Conservation (phyloP, 2,888 invertebrate species). For the Tetragnatha montana region DNA sequence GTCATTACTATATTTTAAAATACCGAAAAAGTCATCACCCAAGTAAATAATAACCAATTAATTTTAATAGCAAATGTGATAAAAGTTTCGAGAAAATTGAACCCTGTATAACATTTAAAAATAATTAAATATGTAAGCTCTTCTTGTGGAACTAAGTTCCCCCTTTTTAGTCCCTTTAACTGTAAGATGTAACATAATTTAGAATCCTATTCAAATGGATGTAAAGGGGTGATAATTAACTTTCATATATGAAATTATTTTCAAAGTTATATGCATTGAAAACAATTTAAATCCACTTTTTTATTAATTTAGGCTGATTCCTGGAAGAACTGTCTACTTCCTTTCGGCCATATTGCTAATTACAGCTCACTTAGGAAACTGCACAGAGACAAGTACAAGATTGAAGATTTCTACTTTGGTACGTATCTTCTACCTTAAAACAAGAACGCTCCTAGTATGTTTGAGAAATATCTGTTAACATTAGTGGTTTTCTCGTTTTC, state of each 20-base stretch:
- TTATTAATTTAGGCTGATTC: slow-evolving; percentile 74
- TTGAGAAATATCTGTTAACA: background rate
- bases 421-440: slow-evolving; percentile 12
- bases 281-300: background rate
- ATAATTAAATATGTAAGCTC: too few species aligned
- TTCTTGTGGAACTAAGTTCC: background rate
- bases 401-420: slow-evolving; percentile 92
- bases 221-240: too few species aligned
- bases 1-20: background rate
- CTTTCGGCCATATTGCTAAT: slow-evolving; percentile 97
- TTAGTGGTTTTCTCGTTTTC: too few species aligned
- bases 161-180: background rate
- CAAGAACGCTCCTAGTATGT: background rate
- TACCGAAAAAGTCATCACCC: background rate
- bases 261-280: background rate
- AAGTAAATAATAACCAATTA: background rate
- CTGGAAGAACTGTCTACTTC: slow-evolving; percentile 90
- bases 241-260: background rate
- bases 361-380: slow-evolving; percentile 97
- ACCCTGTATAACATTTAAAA: too few species aligned
- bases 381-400: slow-evolving; percentile 96
- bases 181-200: background rate
- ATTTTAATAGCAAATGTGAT: too few species aligned
- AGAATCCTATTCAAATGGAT: too few species aligned
- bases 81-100: too few species aligned